Evolutionary conservation across 1,140 invertebrate genomes (phyloP), one percentile per base, ranked within the genome.

Genomic region (Drosophila tani): DNA sequence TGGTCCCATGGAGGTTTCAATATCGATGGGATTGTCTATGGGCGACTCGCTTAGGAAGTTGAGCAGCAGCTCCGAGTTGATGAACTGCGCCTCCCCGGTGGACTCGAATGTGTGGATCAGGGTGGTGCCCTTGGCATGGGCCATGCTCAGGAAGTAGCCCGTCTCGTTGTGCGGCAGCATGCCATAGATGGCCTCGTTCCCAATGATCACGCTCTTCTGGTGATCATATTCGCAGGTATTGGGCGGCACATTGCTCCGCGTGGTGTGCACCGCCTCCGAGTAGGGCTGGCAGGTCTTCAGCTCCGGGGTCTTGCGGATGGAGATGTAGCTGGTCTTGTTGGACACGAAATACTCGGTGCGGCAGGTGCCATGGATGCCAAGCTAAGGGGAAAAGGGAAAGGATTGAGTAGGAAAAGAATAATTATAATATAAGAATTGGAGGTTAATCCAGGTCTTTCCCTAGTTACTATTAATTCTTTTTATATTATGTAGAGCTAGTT

Each of bases 81-180:
- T 91, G 32, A 70, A 91, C 53, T 93, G 92, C 1, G 92, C 91
- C 57, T 93, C 92, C 5, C 92, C 92, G 9, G 92, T 93, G 1
- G 92, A 93, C 58, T 93, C 92, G 29, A 93, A 93, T 12, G 92
- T 93, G 46, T 93, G 92, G 46, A 93, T 81, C 15, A 93, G 53
- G 7, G 91, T 91, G 12, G 84, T 91, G 27, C 92, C 91, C 74
- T 92, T 92, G 6, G 91, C 92, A 60, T 92, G 84, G 14, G 91
- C 91, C 67, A 81, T 91, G 53, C 82, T 92, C 0, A 93, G 59
- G 24, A 91, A 93, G 64, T 93, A 93, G 2, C 88, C 86, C 5
- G 90, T 91, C 38, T 91, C 92, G 40, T 82, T 76, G 63, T 92
- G 91, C 24, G 92, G 91, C 27, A 87, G 47, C 53, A 93, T 67